Evolutionary conservation across 1,140 invertebrate species (phyloP).

Genomic region (Dermatophagoides farinae): DNA sequence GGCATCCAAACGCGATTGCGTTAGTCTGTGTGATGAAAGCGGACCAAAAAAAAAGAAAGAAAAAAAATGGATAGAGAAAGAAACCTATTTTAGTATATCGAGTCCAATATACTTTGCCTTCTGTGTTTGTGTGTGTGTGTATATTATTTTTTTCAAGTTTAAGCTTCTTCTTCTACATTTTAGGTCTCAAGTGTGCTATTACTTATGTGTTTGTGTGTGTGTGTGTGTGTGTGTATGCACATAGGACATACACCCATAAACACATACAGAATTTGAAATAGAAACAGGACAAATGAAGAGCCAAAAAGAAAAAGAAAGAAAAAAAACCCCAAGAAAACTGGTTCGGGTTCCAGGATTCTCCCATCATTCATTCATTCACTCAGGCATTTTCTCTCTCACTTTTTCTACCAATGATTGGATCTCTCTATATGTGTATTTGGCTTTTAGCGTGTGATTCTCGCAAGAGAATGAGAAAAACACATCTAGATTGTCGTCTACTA

Average conservation of each 20-base stretch:
- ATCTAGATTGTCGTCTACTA: too few relatives aligned
- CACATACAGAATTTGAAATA: background rate
- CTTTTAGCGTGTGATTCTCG: too few relatives aligned
- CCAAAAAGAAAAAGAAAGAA: background rate
- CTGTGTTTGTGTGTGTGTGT: background rate
- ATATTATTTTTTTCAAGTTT: background rate
- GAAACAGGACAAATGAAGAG: background rate
- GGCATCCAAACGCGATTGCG: too few relatives aligned
- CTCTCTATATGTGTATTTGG: too few relatives aligned
- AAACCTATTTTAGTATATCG: background rate
- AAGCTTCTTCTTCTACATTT: background rate
- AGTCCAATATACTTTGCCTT: background rate
- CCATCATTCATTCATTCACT: background rate
- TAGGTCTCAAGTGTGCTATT: background rate
- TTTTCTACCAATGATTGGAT: background rate
- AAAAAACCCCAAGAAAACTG: background rate
- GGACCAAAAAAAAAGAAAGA: too few relatives aligned
- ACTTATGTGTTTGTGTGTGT: background rate
- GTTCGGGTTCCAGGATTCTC: background rate
- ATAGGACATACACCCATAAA: background rate
- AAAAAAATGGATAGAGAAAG: too few relatives aligned
- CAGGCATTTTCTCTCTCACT: background rate
- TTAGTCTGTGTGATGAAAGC: too few relatives aligned
- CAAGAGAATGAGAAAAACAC: too few relatives aligned
- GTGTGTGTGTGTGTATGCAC: background rate